Evolutionary conservation across 37 sponge, comb jelly and placozoan genomes (phyloP).

Genomic region (Crambe crambe): DNA sequence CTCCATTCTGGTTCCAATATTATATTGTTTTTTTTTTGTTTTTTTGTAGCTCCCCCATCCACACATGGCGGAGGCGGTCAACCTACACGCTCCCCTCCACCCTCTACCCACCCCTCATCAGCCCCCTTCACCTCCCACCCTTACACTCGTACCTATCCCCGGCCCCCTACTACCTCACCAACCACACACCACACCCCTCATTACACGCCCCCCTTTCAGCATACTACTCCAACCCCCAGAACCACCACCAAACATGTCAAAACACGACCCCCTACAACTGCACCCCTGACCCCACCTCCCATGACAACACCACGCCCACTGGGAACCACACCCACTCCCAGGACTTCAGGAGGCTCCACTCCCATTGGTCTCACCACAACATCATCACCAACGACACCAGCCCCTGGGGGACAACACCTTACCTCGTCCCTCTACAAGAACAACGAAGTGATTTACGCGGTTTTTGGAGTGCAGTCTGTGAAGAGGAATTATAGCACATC

Average conservation of each 20-base stretch:
- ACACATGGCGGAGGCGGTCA: too few relatives aligned
- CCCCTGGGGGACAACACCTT: too few relatives aligned
- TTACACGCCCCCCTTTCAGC: not conserved
- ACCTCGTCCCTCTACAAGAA: slow-evolving; percentile 15
- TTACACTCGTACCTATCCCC: slow-evolving; percentile 4
- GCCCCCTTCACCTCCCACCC: slow-evolving; percentile 8
- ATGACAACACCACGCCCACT: not conserved
- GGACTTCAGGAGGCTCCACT: too few relatives aligned
- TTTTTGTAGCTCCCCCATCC: too few relatives aligned
- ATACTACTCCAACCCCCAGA: not conserved
- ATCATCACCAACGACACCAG: not conserved
- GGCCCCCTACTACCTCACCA: not conserved
- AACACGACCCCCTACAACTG: not conserved
- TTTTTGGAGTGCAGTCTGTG: slow-evolving; percentile 64
- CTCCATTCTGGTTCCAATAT: too few relatives aligned
- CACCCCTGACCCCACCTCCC: not conserved
- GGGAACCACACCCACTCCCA: not conserved
- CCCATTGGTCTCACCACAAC: too few relatives aligned
- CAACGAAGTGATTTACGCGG: slow-evolving; percentile 59
- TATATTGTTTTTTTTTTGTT: too few relatives aligned
- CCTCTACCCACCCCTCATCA: not conserved
- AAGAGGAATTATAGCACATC: slow-evolving; percentile 32
- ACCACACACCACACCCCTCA: not conserved
- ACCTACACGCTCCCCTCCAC: not conserved
- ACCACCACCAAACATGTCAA: not conserved